Conservation (phyloP, 2,797 vertebrate genomes). For the Prunella strophiata region DNA sequence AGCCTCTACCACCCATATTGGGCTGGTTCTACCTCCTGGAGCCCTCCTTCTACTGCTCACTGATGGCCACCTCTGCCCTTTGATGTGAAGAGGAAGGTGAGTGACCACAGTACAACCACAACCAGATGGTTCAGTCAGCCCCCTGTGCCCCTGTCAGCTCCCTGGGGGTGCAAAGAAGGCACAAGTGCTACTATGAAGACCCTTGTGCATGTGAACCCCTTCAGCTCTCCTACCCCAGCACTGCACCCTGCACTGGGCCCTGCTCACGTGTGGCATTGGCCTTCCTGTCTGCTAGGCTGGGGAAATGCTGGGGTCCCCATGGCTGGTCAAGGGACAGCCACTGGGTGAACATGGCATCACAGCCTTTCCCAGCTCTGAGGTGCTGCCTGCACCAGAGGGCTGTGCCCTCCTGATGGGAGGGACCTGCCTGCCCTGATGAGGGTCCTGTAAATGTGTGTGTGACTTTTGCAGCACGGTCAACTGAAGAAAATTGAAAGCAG, state of each 20-base stretch:
- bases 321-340: neutral
- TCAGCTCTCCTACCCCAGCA: neutral
- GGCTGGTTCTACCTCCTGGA: constrained; percentile 87
- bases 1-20: constrained; percentile 78
- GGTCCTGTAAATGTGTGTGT: neutral
- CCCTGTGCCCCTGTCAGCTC: neutral
- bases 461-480: neutral
- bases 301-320: neutral
- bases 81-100: constrained; percentile 88
- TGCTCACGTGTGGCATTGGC: rapidly evolving
- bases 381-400: neutral
- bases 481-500: neutral
- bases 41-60: constrained; percentile 85
- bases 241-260: neutral
- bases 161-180: neutral
- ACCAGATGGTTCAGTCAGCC: neutral
- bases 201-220: neutral
- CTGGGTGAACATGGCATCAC: neutral
- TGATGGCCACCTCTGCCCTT: constrained; percentile 84
- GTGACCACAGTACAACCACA: neutral
- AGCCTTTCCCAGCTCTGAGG: neutral
- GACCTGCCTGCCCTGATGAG: neutral
- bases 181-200: neutral
- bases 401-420: neutral
- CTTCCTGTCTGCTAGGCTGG: neutral